Percentiles rank a stretch among this genome's conserved stretches.
These are phyloP conservation scores for Rattus rattus DNA, from an alignment of 2,113 vertebrate species.

Conservation along the genomic window DNA sequence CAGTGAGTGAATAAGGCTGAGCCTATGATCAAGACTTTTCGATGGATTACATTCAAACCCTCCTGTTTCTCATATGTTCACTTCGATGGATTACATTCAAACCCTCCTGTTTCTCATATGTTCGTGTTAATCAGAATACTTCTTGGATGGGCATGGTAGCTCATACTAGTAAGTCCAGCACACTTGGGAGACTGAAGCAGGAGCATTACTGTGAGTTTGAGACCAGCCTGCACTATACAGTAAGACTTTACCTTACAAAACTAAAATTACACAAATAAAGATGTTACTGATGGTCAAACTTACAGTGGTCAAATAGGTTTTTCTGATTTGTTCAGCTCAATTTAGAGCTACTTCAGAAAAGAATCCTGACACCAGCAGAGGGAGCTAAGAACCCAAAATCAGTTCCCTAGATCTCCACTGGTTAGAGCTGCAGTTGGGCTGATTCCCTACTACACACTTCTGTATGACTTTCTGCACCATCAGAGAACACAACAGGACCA, in stretches of 20 bases:
- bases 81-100: no score
- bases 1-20: neutral
- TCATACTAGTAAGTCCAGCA: neutral
- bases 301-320: slow-evolving; percentile 42
- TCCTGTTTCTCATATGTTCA: neutral
- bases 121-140: neutral
- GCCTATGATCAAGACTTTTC: slow-evolving; percentile 39
- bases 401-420: neutral
- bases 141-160: neutral
- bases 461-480: neutral
- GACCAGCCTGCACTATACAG: neutral
- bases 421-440: neutral
- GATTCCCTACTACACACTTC: neutral
- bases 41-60: neutral
- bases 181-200: neutral
- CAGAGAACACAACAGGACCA: neutral
- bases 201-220: neutral
- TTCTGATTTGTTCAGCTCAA: neutral
- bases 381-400: slow-evolving; percentile 69
- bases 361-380: slow-evolving; percentile 67
- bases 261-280: neutral
- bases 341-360: slow-evolving; percentile 45
- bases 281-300: slow-evolving; percentile 28
- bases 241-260: neutral
- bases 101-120: no score